Conservation (phyloP, 2,113 vertebrate species). For the Paradisaea rubra region DNA sequence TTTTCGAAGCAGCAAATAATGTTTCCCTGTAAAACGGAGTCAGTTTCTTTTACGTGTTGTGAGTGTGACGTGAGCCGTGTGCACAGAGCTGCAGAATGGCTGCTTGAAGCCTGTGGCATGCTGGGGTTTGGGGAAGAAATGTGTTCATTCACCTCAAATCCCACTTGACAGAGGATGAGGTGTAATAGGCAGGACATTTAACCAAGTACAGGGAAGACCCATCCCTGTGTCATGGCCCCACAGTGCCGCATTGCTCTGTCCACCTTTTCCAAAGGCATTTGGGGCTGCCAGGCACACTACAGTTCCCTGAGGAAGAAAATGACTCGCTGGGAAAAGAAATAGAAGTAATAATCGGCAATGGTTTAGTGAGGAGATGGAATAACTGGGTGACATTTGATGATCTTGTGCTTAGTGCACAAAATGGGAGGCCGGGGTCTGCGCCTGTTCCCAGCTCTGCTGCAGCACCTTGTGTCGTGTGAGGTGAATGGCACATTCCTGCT, state of each 20-base stretch:
- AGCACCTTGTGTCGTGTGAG: background rate
- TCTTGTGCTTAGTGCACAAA: background rate
- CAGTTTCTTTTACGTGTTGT: background rate
- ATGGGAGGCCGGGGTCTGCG: background rate
- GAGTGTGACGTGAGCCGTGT: background rate
- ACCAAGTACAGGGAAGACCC: rapidly evolving
- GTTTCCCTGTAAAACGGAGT: background rate
- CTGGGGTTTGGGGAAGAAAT: background rate
- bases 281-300: background rate
- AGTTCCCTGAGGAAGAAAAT: background rate
- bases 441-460: background rate
- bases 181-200: background rate
- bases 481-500: background rate
- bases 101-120: background rate
- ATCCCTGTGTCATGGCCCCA: rapidly evolving
- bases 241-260: background rate
- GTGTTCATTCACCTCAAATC: background rate
- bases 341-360: background rate
- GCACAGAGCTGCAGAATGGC: background rate
- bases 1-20: background rate
- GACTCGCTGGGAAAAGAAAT: background rate
- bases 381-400: background rate
- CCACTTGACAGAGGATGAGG: background rate
- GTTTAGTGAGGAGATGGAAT: background rate
- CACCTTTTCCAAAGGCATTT: background rate